Base-by-base conservation (phyloP, 2,113 vertebrate genomes). In the Oxyura jamaicensis region DNA sequence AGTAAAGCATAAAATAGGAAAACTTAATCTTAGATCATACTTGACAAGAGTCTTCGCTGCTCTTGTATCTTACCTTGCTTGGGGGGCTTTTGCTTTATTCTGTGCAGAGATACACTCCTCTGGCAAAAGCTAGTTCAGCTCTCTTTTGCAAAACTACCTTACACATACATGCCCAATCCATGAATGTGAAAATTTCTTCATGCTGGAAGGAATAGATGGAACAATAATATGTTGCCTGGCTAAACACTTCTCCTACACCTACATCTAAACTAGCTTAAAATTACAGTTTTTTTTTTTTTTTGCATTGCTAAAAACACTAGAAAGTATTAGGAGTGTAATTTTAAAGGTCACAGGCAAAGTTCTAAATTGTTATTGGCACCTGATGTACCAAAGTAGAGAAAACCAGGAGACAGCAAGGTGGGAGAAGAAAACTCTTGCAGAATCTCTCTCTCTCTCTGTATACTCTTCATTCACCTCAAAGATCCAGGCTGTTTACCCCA, bases 181-280 rank as follows among this genome's bases (percentile, higher is more conserved):
- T 41, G 8, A 18, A 44, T 55, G 23, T 66, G 35, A 56, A 87
- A 91, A 81, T 62, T 85, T n/a, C 26, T 59, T n/a, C 10, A 46
- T 10, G 35, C 42, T 60, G 66, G 33, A 87, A 36, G 3, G 21
- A 83, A 72, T 80, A 83, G 35, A 44, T 2, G 55, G 39, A 89
- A 56, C 10, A 60, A 4, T 6, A 20, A 8, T 0, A 0, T 26
- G 4, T 53, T 74, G 31, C 63, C 39, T 28, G 23, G 10, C 17
- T 74, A 74, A 66, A 4, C 4, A 4, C 4, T 86, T 86, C 35
- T 88, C 25, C 13, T 17, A 44, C n/a, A 20, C 52, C 20, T 65
- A 39, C 14, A 29, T 7, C 17, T 83, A 56, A 91, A 69, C 13
- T 77, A 89, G 14, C 3, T 18, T 52, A 53, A 80, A 90, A 63